Evolutionary conservation across 2,113 vertebrate species (phyloP).

Genomic region (Gymnarchus niloticus): DNA sequence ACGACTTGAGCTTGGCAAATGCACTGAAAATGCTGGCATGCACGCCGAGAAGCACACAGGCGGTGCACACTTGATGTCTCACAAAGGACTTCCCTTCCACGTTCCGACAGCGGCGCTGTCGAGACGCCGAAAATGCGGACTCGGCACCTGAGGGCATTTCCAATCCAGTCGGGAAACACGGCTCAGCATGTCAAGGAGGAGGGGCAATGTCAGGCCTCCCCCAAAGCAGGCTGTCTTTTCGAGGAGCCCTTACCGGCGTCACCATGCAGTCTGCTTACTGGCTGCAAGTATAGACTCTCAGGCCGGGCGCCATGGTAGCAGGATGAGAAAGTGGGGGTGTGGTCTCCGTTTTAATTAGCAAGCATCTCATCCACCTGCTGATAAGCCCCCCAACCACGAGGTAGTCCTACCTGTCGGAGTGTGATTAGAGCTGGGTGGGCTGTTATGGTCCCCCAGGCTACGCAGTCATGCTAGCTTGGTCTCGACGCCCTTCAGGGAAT

Average conservation of each 20-base stretch:
- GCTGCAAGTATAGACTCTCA: neutral
- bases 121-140: neutral
- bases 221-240: too few species aligned
- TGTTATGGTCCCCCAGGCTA: neutral
- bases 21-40: neutral
- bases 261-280: neutral
- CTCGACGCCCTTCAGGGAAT: neutral
- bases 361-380: constrained; percentile 3
- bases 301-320: neutral
- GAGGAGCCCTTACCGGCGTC: too few species aligned
- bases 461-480: neutral
- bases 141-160: neutral
- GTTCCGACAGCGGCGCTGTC: neutral
- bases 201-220: neutral
- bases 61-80: too few species aligned
- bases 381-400: constrained; percentile 1
- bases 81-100: neutral
- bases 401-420: constrained; percentile 15
- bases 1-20: neutral
- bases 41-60: neutral
- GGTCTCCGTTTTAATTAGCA: neutral
- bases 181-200: neutral
- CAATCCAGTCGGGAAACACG: neutral
- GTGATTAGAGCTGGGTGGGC: constrained; percentile 10
- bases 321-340: neutral